Percentiles rank a stretch among this genome's conserved stretches.
phyloP scores from a whole-genome alignment of 2,888 invertebrate species.

The Cheilosia grossa region DNA sequence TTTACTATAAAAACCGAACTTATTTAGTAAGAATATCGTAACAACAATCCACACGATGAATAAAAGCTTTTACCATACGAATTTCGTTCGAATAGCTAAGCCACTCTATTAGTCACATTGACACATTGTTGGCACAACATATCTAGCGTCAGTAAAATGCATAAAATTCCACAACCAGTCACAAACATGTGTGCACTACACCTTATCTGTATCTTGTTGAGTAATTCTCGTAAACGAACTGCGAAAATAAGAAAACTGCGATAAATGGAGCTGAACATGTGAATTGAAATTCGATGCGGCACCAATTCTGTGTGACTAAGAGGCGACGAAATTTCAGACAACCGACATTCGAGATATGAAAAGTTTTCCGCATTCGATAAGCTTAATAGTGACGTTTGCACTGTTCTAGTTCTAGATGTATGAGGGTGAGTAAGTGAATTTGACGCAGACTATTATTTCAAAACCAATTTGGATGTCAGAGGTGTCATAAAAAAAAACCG shows the following conservation, averaged over 20 bases:
- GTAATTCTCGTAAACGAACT: constrained; percentile 28
- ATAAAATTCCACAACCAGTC: constrained; percentile 3
- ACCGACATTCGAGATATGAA: constrained; percentile 19
- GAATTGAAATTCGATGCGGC: constrained; percentile 33
- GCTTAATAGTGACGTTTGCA: constrained; percentile 1
- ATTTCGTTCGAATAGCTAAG: not conserved
- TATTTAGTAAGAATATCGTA: no score
- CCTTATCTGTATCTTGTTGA: constrained; percentile 21
- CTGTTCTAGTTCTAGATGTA: not conserved
- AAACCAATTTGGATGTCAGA: not conserved
- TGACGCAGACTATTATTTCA: not conserved
- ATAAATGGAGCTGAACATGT: constrained; percentile 22
- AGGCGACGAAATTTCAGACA: constrained; percentile 27
- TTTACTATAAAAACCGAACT: no score
- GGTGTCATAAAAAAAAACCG: not conserved
- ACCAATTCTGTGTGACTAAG: constrained; percentile 27
- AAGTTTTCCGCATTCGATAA: constrained; percentile 42
- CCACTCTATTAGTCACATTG: constrained; percentile 20
- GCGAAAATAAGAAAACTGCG: constrained; percentile 19
- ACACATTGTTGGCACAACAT: not conserved
- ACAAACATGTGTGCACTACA: not conserved
- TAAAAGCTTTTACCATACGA: not conserved
- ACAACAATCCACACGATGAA: no score
- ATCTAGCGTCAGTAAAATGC: not conserved
- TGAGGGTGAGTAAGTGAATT: not conserved